These are phyloP conservation scores for Drosophila virilis DNA, from an alignment of 1,140 invertebrate species.

Conservation along the genomic window DNA sequence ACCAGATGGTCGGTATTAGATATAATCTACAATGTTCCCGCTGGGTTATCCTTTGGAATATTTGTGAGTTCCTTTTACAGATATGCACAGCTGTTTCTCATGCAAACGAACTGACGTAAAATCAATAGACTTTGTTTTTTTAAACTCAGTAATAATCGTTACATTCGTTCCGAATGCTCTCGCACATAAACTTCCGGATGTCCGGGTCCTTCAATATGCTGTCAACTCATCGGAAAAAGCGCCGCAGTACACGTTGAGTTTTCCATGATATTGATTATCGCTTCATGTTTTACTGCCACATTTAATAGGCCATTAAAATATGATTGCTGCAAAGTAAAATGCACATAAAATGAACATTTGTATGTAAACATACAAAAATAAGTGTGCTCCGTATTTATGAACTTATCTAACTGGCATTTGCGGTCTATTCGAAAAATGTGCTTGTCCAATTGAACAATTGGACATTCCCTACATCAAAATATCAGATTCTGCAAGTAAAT, in stretches of 20 bases:
- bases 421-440: too few species aligned
- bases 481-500: conserved; percentile 41
- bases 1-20: too few species aligned
- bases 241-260: conserved; percentile 29
- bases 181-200: conserved; percentile 54
- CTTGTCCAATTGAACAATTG: too few species aligned
- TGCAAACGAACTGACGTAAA: conserved; percentile 9
- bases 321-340: conserved; percentile 62
- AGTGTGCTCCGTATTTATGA: too few species aligned
- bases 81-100: background rate
- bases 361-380: conserved; percentile 18
- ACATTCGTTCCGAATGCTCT: conserved; percentile 46
- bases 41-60: too few species aligned
- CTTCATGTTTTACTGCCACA: conserved; percentile 64
- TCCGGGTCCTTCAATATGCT: background rate
- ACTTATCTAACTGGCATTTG: too few species aligned
- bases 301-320: conserved; percentile 81
- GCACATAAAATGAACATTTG: conserved; percentile 66
- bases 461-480: too few species aligned
- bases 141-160: conserved; percentile 58
- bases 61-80: too few species aligned
- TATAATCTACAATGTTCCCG: too few species aligned
- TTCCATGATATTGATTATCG: conserved; percentile 48
- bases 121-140: conserved; percentile 46
- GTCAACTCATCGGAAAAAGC: conserved; percentile 37